phyloP scores from a whole-genome alignment of 2,888 invertebrate genomes.

The Cylindroiulus punctatus region DNA sequence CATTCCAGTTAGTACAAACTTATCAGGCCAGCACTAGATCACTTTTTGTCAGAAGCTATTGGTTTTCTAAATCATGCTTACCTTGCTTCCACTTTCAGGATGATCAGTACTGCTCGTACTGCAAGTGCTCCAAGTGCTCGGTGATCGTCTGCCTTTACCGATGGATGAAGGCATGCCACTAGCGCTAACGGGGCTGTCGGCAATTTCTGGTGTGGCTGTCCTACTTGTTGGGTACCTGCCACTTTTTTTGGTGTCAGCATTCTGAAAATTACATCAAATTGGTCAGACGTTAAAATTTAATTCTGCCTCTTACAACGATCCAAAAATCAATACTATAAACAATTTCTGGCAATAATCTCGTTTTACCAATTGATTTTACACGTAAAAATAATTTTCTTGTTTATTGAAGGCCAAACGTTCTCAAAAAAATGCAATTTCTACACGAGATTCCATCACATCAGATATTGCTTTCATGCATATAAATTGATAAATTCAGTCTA shows the following conservation, averaged over 20 bases:
- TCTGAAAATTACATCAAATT: background rate
- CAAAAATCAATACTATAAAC: too few species aligned
- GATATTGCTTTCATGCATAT: too few species aligned
- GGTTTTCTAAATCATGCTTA: constrained; percentile 24
- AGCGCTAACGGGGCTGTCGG: constrained; percentile 61
- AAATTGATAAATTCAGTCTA: too few species aligned
- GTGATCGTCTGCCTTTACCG: constrained; percentile 64
- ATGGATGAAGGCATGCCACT: constrained; percentile 60
- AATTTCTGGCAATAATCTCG: too few species aligned
- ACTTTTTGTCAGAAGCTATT: background rate
- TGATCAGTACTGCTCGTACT: constrained; percentile 64
- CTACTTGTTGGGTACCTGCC: constrained; percentile 56
- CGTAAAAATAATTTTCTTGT: too few species aligned
- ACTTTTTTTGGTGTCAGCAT: constrained; percentile 48
- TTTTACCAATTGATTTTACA: too few species aligned
- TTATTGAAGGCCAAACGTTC: too few species aligned
- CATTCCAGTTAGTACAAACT: too few species aligned
- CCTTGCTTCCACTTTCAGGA: constrained; percentile 59
- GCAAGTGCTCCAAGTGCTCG: constrained; percentile 65
- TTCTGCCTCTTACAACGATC: too few species aligned
- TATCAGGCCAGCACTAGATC: too few species aligned
- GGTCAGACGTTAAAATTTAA: background rate
- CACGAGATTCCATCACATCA: too few species aligned
- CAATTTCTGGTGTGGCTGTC: constrained; percentile 62
- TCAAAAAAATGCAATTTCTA: too few species aligned